Evolutionary conservation across 2,113 vertebrate species (phyloP).

Genomic region (Xiphias gladius): DNA sequence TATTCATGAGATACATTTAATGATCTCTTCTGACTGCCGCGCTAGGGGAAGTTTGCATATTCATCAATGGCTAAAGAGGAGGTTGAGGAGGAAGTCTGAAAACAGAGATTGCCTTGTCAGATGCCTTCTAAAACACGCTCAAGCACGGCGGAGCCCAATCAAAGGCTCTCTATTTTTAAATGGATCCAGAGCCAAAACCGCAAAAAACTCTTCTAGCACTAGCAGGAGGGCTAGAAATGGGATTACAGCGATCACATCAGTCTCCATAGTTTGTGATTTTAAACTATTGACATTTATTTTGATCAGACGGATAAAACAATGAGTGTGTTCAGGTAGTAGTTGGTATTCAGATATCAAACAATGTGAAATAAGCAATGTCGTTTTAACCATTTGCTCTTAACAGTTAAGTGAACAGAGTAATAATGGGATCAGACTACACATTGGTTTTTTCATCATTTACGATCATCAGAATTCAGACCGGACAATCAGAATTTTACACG

Average conservation of each 20-base stretch:
- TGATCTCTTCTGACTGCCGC: constrained; percentile 48
- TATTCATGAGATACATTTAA: constrained; percentile 46
- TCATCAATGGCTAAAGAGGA: constrained; percentile 54
- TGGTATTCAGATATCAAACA: neutral
- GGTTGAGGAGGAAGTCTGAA: constrained; percentile 58
- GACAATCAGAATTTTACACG: neutral
- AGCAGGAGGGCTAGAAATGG: constrained; percentile 6
- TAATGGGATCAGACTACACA: no score
- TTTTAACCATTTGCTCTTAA: neutral
- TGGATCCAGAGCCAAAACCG: constrained; percentile 41
- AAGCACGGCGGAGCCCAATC: constrained; percentile 43
- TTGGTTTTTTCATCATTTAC: neutral
- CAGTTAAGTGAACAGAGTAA: neutral
- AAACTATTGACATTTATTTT: neutral
- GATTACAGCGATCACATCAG: neutral
- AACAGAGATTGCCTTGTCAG: constrained; percentile 75
- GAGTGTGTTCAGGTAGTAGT: no score
- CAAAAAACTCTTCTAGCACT: neutral
- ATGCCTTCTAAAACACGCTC: constrained; percentile 45
- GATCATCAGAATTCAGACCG: neutral
- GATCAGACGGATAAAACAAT: neutral
- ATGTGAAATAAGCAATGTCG: neutral
- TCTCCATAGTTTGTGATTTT: neutral
- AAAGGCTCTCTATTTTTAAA: constrained; percentile 75
- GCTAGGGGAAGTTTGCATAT: constrained; percentile 54